Base-by-base conservation (phyloP, 2,113 vertebrate species). In the Alethe castanea region DNA sequence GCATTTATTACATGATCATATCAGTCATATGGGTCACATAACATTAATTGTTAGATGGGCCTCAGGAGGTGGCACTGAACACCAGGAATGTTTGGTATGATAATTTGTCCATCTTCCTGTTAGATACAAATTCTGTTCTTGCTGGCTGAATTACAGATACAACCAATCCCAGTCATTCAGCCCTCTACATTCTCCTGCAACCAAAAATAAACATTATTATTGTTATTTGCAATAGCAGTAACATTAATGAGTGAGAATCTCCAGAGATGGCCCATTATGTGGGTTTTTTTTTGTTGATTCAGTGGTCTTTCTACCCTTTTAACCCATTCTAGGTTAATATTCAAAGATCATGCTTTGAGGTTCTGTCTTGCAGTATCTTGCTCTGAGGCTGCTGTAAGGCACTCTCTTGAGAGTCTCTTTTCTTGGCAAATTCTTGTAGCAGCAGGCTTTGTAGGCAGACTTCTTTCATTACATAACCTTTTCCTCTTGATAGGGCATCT, bases 381-480 rank as follows among this genome's bases (percentile, higher is more conserved):
- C 79, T 96, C 90, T 88, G 83, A 94, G 79, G 38, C 85, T 88
- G 66, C 86, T 88, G 79, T 91, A 94, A 96, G 74, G 47, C 87
- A 23, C 56, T 86, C 81, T 86, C 74, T 87, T 13, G 8, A 2
- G 8, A 82, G 44, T 48, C 85, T 90, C 62, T 93, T 95, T 91
- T 95, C 93, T 96, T 97, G 95, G 94, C 92, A 92, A 93, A 96
- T 42, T 97, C 94, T 90, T 93, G 82, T 45, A 91, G 94, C 96
- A 96, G 96, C 95, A 96, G 94, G 95, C 93, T 96, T 96, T 96
- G 96, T 95, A 96, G 93, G 95, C 95, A 97, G 95, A 59, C 90
- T 97, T 95, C 91, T 95, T 91, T 95, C 88, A 96, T 96, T 96
- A 94, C 20, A 24, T 91, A 96, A 96, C 93, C 94, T 96, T 97